A percentile compares a stretch with the other conserved stretches of the same genome.
Conservation (phyloP, 2,888 invertebrate species). For the Spilosoma lubricipeda region DNA sequence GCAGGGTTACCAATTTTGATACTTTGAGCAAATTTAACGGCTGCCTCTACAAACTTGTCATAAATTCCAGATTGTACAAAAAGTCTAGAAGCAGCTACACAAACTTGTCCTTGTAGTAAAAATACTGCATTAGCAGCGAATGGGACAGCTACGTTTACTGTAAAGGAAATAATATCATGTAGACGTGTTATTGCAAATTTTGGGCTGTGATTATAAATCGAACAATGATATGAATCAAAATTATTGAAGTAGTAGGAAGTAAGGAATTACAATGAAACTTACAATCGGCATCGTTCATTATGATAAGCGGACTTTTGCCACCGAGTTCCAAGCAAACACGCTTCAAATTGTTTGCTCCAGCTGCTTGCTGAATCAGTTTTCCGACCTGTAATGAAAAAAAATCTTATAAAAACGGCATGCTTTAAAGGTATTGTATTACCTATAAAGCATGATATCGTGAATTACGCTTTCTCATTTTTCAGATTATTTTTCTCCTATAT, state of each 20-base stretch:
- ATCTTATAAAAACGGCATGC: too few species aligned
- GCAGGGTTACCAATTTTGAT: slow-evolving; percentile 92
- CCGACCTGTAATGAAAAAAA: too few species aligned
- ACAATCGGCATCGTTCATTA: slow-evolving; percentile 93
- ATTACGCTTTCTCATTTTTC: not conserved
- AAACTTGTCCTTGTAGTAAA: slow-evolving; percentile 16
- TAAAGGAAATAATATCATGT: not conserved
- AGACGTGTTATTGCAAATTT: not conserved
- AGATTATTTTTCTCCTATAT: too few species aligned
- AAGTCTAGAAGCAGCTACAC: slow-evolving; percentile 16
- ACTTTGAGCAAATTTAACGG: slow-evolving; percentile 87
- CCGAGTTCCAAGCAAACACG: slow-evolving; percentile 93
- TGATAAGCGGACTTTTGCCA: slow-evolving; percentile 94
- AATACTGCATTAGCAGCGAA: slow-evolving; percentile 17
- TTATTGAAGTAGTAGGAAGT: not conserved
- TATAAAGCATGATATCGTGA: not conserved
- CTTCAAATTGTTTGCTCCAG: slow-evolving; percentile 92
- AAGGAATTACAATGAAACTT: slow-evolving; percentile 54
- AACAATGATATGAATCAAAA: not conserved
- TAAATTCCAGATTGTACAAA: slow-evolving; percentile 84
- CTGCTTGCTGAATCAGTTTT: slow-evolving; percentile 88
- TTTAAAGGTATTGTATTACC: too few species aligned
- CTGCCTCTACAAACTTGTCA: slow-evolving; percentile 91
- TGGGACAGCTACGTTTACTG: slow-evolving; percentile 18
- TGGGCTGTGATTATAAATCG: not conserved